Percentiles rank a stretch among this genome's conserved stretches.
Conservation (phyloP, 1,140 invertebrate species). For the Vanessa tameamea region DNA sequence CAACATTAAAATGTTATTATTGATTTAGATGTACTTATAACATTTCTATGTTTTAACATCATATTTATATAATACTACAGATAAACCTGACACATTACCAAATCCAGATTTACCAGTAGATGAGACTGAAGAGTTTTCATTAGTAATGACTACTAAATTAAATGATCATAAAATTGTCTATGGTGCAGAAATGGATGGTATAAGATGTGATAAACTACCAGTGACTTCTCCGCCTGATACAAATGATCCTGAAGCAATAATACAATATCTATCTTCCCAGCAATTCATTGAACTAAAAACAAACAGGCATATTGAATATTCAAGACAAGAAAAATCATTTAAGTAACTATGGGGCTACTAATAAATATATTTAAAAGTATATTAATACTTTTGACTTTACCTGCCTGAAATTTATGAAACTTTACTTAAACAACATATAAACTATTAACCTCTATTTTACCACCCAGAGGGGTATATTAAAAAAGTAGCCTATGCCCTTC, state of each 20-base stretch:
- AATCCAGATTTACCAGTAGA: conserved; percentile 80
- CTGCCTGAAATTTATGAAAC: no score
- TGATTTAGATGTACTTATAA: no score
- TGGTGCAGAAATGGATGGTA: conserved; percentile 85
- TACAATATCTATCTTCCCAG: conserved; percentile 67
- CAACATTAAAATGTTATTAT: no score
- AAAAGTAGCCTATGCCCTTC: no score
- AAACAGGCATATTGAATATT: conserved; percentile 77
- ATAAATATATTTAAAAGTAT: no score
- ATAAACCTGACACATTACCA: conserved; percentile 55
- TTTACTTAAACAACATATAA: no score
- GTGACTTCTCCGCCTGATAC: conserved; percentile 47
- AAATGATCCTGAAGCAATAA: conserved; percentile 45
- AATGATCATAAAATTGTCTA: conserved; percentile 82
- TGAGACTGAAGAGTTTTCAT: conserved; percentile 85
- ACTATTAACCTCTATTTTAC: no score
- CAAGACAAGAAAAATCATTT: conserved; percentile 82
- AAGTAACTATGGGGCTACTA: conserved; percentile 52
- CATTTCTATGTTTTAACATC: neutral
- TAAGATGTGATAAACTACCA: conserved; percentile 65
- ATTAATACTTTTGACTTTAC: no score
- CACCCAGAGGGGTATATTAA: no score
- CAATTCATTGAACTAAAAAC: conserved; percentile 89
- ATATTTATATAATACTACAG: conserved; percentile 41
- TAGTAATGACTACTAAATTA: conserved; percentile 82